phyloP scores from a whole-genome alignment of 2,113 vertebrate genomes.

The Vicugna pacos region DNA sequence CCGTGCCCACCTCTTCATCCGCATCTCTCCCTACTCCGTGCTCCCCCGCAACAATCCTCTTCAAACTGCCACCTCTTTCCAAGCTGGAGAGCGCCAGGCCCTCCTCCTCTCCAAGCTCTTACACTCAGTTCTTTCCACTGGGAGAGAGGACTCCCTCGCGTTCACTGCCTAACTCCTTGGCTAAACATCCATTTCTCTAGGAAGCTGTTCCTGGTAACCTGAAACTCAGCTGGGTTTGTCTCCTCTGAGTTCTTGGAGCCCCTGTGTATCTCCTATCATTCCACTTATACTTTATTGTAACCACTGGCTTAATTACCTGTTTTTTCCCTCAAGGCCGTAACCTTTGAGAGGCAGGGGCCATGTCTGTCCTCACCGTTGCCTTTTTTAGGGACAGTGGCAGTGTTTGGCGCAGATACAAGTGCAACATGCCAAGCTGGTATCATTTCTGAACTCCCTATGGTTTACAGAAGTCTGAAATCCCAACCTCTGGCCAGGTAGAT shows the following conservation, averaged over 20 bases:
- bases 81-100: not conserved
- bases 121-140: not conserved
- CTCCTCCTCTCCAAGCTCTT: not conserved
- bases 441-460: not conserved
- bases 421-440: not conserved
- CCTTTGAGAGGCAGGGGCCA: not conserved
- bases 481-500: not conserved
- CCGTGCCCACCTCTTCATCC: not conserved
- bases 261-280: not conserved
- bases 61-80: not conserved
- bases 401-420: not conserved
- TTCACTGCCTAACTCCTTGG: not conserved
- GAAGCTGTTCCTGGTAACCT: not conserved
- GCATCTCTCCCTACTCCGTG: not conserved
- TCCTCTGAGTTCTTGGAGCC: not conserved
- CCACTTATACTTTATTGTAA: not conserved
- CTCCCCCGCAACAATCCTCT: not conserved
- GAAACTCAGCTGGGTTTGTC: not conserved
- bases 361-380: not conserved
- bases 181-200: not conserved
- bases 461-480: not conserved
- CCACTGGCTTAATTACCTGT: not conserved
- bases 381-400: not conserved
- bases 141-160: not conserved
- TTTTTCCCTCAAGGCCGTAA: not conserved